These are phyloP conservation scores for Calidris pygmaea DNA, from an alignment of 2,113 vertebrate genomes.

Conservation along the genomic window DNA sequence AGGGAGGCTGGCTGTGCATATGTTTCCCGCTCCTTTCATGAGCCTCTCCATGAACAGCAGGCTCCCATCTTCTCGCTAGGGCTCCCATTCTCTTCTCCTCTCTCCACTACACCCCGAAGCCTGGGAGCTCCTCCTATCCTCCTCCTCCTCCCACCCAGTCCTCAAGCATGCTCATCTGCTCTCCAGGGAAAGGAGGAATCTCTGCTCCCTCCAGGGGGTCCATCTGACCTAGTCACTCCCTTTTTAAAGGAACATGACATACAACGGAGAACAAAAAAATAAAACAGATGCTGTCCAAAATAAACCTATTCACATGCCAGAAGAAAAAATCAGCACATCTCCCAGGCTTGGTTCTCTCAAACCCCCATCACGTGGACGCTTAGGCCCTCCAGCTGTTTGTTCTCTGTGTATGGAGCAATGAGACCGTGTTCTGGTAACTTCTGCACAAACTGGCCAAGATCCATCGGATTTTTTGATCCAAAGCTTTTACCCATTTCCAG, in stretches of 20 bases:
- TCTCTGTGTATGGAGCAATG: conserved; percentile 17
- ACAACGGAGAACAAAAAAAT: conserved; percentile 33
- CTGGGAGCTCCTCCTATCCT: not conserved
- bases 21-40: not conserved
- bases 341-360: conserved; percentile 38
- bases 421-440: conserved; percentile 28
- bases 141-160: conserved; percentile 30
- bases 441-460: conserved; percentile 34
- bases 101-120: not conserved
- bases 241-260: conserved; percentile 51
- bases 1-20: not conserved
- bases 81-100: not conserved
- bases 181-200: conserved; percentile 66
- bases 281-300: conserved; percentile 65
- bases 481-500: conserved; percentile 51
- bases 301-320: conserved; percentile 55
- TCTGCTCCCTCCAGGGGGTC: conserved; percentile 53
- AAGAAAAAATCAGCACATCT: conserved; percentile 54
- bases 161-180: conserved; percentile 59
- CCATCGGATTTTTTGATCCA: conserved; percentile 12
- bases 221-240: conserved; percentile 59
- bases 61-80: conserved; percentile 27
- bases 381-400: conserved; percentile 57
- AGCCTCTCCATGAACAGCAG: conserved; percentile 41
- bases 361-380: not conserved